Conservation (phyloP, 2,113 vertebrate species). For the Indri indri region DNA sequence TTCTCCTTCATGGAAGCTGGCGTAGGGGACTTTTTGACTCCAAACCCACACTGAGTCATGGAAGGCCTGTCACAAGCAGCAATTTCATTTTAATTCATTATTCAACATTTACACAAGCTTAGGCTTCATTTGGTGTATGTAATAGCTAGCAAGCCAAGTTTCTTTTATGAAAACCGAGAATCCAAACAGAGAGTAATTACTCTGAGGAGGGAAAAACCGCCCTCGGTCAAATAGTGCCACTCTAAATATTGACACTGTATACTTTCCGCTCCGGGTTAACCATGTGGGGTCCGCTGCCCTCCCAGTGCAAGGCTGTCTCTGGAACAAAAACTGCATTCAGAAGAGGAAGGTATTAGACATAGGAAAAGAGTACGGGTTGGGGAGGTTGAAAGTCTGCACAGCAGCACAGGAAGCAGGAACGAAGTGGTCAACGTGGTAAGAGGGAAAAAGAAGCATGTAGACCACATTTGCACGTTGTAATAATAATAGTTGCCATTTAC, state of each 20-base stretch:
- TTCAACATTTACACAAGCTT: constrained; percentile 82
- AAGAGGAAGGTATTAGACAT: neutral
- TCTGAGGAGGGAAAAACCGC: constrained; percentile 64
- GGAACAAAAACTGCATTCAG: neutral
- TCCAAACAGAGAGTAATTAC: constrained; percentile 80
- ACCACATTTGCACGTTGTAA: neutral
- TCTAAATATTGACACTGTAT: constrained; percentile 78
- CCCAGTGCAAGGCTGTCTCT: neutral
- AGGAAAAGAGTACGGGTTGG: neutral
- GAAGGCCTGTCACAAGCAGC: constrained; percentile 45
- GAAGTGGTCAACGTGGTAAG: neutral
- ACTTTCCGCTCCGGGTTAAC: constrained; percentile 62
- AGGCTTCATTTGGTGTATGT: constrained; percentile 75
- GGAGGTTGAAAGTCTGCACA: neutral
- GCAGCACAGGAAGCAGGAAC: neutral
- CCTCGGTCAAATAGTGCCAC: constrained; percentile 68
- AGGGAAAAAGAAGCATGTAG: neutral
- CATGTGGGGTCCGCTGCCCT: constrained; percentile 4
- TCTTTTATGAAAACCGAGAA: constrained; percentile 78
- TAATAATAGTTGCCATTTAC: neutral
- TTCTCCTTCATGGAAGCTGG: neutral
- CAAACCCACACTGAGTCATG: constrained; percentile 9
- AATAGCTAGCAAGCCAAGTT: constrained; percentile 75
- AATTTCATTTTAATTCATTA: constrained; percentile 80
- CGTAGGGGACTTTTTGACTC: neutral